phyloP scores from a whole-genome alignment of 1,140 invertebrate species.

The Diploscapter pachys region DNA sequence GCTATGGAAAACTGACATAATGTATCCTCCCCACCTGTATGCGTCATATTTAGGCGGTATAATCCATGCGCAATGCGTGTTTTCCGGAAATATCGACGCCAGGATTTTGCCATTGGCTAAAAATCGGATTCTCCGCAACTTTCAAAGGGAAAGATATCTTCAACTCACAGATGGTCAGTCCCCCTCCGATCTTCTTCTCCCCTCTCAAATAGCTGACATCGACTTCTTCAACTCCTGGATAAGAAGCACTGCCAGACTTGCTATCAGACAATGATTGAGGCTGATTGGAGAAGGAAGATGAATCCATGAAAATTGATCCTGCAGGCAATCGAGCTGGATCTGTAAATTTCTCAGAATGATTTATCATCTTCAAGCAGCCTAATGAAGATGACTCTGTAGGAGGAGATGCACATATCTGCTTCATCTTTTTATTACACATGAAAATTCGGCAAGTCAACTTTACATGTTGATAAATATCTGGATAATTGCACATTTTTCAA shows the following conservation, averaged over 20 bases:
- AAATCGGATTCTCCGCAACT: constrained; percentile 9
- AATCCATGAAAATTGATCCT: too few relatives aligned
- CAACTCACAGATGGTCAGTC: neutral
- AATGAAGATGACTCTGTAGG: too few relatives aligned
- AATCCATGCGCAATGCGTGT: constrained; percentile 26
- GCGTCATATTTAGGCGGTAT: constrained; percentile 28
- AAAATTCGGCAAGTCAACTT: neutral
- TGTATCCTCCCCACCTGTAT: too few relatives aligned
- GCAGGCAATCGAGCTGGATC: too few relatives aligned
- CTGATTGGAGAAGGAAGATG: too few relatives aligned
- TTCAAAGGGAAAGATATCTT: neutral
- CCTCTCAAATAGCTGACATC: neutral
- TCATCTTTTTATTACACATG: neutral
- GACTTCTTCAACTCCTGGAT: neutral
- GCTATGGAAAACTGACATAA: too few relatives aligned
- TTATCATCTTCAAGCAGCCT: too few relatives aligned
- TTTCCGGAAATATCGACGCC: constrained; percentile 25
- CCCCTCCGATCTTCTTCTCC: neutral
- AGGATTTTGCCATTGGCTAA: constrained; percentile 26
- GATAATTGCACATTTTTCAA: constrained; percentile 6
- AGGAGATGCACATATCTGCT: too few relatives aligned
- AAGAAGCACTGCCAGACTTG: too few relatives aligned
- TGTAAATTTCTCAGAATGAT: too few relatives aligned
- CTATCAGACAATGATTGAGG: too few relatives aligned
- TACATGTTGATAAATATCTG: neutral